phyloP scores from a whole-genome alignment of 1,140 invertebrate species.

The Pseudachorutes palmiensis region DNA sequence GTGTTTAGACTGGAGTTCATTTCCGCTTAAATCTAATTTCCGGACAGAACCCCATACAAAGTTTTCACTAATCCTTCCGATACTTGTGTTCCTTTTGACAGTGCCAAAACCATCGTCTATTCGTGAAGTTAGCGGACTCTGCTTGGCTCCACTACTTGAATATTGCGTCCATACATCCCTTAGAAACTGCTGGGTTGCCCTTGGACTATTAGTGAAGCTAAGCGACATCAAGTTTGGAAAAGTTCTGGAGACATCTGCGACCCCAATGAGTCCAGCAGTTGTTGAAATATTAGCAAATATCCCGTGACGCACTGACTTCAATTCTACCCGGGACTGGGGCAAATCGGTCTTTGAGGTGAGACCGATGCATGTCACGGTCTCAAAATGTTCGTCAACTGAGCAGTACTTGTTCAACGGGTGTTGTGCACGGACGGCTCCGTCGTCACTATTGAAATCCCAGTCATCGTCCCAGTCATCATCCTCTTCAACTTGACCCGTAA shows the following conservation, averaged over 20 bases:
- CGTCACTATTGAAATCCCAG: not conserved
- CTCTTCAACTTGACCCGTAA: not conserved
- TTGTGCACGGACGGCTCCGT: not conserved
- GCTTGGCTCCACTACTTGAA: not conserved
- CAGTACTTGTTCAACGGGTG: not conserved
- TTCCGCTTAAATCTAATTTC: constrained; percentile 22
- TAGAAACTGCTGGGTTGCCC: not conserved
- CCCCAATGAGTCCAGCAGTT: not conserved
- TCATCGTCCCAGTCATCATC: not conserved
- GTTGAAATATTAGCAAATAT: not conserved
- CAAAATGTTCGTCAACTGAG: not conserved
- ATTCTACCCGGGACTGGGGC: not conserved
- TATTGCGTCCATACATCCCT: not conserved
- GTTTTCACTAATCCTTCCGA: not conserved
- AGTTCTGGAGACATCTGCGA: not conserved
- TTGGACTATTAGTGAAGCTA: not conserved
- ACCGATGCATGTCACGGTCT: not conserved
- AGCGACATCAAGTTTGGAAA: constrained; percentile 9
- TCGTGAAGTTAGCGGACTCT: not conserved
- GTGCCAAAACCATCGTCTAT: not conserved
- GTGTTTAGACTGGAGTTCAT: constrained; percentile 16
- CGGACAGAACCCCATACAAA: constrained; percentile 22
- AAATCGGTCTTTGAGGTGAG: not conserved
- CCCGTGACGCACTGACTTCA: not conserved
- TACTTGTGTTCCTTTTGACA: too few species aligned